phyloP scores from a whole-genome alignment of 2,888 invertebrate genomes.

The Baronia brevicornis region DNA sequence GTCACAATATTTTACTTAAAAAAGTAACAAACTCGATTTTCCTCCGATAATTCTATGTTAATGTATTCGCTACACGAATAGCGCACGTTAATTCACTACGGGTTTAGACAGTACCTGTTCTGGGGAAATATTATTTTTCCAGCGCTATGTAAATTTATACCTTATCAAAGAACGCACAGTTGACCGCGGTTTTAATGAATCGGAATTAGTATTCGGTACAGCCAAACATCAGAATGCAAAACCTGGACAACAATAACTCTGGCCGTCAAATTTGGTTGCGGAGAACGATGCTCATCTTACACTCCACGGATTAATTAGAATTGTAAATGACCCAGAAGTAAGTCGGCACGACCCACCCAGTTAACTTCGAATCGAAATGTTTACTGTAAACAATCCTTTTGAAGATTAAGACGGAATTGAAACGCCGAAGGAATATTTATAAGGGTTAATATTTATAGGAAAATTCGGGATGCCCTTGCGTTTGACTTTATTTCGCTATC shows the following conservation, averaged over 20 bases:
- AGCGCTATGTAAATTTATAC: conserved; percentile 14
- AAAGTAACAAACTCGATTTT: too few relatives aligned
- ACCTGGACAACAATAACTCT: conserved; percentile 45
- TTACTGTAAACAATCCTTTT: conserved; percentile 70
- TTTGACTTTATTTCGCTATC: conserved; percentile 21
- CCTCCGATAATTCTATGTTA: conserved; percentile 5
- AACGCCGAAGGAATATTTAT: conserved; percentile 58
- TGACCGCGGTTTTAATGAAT: conserved; percentile 19
- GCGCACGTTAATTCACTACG: conserved; percentile 12
- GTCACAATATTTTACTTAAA: too few relatives aligned
- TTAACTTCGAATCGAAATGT: conserved; percentile 68
- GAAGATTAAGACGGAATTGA: conserved; percentile 62
- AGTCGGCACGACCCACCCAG: conserved; percentile 52
- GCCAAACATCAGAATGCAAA: conserved; percentile 59
- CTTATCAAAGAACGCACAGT: conserved; percentile 10
- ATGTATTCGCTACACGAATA: conserved; percentile 11
- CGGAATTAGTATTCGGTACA: conserved; percentile 25
- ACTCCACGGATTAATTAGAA: conserved; percentile 64
- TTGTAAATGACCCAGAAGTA: conserved; percentile 60
- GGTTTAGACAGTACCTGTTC: conserved; percentile 6
- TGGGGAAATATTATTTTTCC: conserved; percentile 13
- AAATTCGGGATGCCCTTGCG: conserved; percentile 18
- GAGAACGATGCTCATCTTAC: conserved; percentile 54
- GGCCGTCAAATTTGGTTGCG: conserved; percentile 49
- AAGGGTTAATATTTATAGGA: conserved; percentile 46